Evolutionary conservation across 2,888 invertebrate species (phyloP), one percentile per base, ranked within the genome.

Genomic region (Chymomyza amoena): DNA sequence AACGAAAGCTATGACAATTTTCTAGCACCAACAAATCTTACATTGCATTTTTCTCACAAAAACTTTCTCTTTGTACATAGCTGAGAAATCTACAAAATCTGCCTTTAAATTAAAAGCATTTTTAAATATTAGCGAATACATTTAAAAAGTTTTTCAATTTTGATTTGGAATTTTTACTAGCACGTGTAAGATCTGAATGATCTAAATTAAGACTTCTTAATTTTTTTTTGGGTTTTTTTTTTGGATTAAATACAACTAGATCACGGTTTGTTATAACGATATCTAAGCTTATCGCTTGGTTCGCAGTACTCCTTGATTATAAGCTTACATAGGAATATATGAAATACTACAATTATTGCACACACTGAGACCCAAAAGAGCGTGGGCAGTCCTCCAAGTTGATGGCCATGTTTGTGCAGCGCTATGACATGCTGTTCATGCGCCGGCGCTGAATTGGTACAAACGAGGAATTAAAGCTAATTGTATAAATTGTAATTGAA

Each of bases 341-440:
- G 98, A 93, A 98, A 98, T 83, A 97, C 94, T 71, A 97, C 93
- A 82, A 98, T 96, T 76, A 98, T 93, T 89, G 96, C 94, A 90
- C 96, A 95, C 78, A 98, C 95, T 73, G 97, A 95, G 61, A 97
- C 95, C 98, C 98, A 98, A 92, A 98, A 98, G 61, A 97, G 92
- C 0, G 96, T 96, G 57, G 98, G 98, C 72, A 98, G 92, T 0
- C 98, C 98, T 50, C 97, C 97, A 79, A 97, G 93, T 79, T 96
- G 95, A 91, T 97, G 96, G 0, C 98, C 98, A 89, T 98, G 97
- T 89, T 95, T 96, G 90, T 98, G 98, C 80, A 97, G 92, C 0
- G 97, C 97, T 87, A 98, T 96, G 13, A 98, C 94, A 90, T 97
- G 96, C 89, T 97, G 95, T 89, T 97, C 97, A 88, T 97, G 97